Percentiles rank a stretch among this genome's conserved stretches.
Conservation (phyloP, 2,113 vertebrate species). For the Ellobius talpinus region DNA sequence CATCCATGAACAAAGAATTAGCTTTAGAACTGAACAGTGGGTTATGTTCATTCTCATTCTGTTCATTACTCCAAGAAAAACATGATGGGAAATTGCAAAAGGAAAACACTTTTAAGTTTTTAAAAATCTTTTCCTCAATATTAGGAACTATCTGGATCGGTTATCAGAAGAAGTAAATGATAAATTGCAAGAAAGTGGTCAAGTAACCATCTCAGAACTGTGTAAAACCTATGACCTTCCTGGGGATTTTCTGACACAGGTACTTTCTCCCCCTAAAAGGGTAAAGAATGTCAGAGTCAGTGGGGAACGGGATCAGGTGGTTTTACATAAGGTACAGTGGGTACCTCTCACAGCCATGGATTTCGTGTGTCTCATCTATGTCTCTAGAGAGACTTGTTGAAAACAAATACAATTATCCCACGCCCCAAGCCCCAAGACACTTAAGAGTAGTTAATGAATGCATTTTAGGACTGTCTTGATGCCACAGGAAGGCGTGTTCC, state of each 20-base stretch:
- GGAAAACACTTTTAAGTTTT: not conserved
- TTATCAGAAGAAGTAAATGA: constrained; percentile 98
- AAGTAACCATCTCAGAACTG: constrained; percentile 94
- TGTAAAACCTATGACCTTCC: constrained; percentile 97
- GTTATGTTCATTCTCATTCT: not conserved
- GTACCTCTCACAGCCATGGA: not conserved
- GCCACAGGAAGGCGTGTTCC: not conserved
- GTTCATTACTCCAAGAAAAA: constrained; percentile 4
- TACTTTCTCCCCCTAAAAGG: constrained; percentile 79
- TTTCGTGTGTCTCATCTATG: not conserved
- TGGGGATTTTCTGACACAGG: constrained; percentile 95
- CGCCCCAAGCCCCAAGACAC: not conserved
- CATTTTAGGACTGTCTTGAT: not conserved
- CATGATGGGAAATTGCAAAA: not conserved
- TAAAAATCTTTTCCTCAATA: constrained; percentile 20
- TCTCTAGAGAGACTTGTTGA: not conserved
- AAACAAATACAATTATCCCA: constrained; percentile 1
- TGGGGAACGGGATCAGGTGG: not conserved
- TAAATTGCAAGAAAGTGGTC: constrained; percentile 96
- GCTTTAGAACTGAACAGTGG: not conserved
- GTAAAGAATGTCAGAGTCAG: not conserved
- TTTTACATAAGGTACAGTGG: not conserved
- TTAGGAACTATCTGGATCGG: constrained; percentile 93
- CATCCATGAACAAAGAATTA: not conserved
- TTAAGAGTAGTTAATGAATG: not conserved